A percentile compares a stretch with the other conserved stretches of the same genome.
Conservation (phyloP, 2,888 invertebrate genomes). For the Lasioglossum malachurum region DNA sequence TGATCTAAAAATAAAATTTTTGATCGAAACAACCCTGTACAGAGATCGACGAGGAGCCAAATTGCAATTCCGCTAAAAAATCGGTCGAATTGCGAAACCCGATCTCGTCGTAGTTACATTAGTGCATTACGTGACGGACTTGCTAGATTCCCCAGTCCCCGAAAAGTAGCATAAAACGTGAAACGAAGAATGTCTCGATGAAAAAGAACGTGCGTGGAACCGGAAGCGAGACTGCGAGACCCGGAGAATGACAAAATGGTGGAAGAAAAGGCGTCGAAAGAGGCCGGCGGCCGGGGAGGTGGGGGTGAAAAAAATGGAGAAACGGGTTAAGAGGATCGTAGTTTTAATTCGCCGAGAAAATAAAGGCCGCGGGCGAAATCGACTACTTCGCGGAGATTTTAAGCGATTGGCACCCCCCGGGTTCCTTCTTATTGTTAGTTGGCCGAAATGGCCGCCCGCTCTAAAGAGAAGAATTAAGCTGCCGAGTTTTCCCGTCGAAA, state of each 20-base stretch:
- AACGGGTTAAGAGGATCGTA: conserved; percentile 26
- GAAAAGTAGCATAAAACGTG: conserved; percentile 3
- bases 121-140: conserved; percentile 61
- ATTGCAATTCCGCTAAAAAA: not conserved
- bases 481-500: conserved; percentile 31
- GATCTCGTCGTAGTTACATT: conserved; percentile 56
- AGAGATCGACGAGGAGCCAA: not conserved
- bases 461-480: conserved; percentile 61
- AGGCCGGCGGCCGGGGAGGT: not conserved
- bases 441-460: conserved; percentile 39
- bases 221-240: conserved; percentile 5
- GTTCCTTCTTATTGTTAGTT: conserved; percentile 21
- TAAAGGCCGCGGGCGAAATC: conserved; percentile 53
- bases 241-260: not conserved
- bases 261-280: not conserved
- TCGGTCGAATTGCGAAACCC: conserved; percentile 48
- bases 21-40: not conserved
- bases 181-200: conserved; percentile 1
- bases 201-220: conserved; percentile 5
- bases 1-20: not conserved
- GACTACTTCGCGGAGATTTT: conserved; percentile 63
- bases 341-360: conserved; percentile 64
- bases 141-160: conserved; percentile 50
- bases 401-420: conserved; percentile 56
- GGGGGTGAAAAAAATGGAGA: not conserved